Base-by-base conservation (phyloP, 92 coral and sea anemone species). In the Palythoa grandiflora region DNA sequence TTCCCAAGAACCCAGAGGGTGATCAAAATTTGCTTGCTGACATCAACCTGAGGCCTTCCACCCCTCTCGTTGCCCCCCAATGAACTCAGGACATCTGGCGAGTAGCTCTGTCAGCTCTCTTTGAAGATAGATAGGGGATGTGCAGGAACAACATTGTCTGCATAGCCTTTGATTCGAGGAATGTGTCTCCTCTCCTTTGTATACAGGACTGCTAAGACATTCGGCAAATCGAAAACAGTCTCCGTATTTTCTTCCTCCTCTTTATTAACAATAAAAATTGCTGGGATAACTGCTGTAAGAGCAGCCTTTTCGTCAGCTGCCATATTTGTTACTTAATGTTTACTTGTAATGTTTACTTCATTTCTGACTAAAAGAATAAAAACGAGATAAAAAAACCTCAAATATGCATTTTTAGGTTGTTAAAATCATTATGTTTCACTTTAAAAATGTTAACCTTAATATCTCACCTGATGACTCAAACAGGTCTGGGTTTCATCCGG, bases 1-100 rank as follows among this genome's bases (percentile, higher is more conserved):
- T 88, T 88, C 79, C 90, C 79, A 63, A 88, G 90, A 38, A 79
- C 52, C 90, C 90, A 79, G 50, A 78, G 78, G 59, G 86, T 79
- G 47, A 88, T 79, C 77, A 88, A 71, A 75, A 88, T 54, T 60
- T 79, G 90, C 86, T 88, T 88, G 53, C 48, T 84, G 37, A 79
- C 87, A 35, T 57, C 40, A 76, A 88, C 83, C 68, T 76, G 90
- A 54, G 81, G 84, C 61, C 90, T 88, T 86, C 83, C 89, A 28
- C 70, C 84, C 89, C 81, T 75, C 40, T 55, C 72, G 38, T 55
- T 63, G 44, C 53, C 60, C 14, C 14, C 20, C 68, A 20, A 38
- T 20, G 47, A 79, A n/a, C 79, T 85, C 80, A 61, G 75, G 68
- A 71, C 77, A 68, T 38, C 77, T 63, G 39, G 60, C 38, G 15